These are phyloP conservation scores for Ctenoplectra terminalis DNA, from an alignment of 1,140 invertebrate genomes.

Conservation along the genomic window DNA sequence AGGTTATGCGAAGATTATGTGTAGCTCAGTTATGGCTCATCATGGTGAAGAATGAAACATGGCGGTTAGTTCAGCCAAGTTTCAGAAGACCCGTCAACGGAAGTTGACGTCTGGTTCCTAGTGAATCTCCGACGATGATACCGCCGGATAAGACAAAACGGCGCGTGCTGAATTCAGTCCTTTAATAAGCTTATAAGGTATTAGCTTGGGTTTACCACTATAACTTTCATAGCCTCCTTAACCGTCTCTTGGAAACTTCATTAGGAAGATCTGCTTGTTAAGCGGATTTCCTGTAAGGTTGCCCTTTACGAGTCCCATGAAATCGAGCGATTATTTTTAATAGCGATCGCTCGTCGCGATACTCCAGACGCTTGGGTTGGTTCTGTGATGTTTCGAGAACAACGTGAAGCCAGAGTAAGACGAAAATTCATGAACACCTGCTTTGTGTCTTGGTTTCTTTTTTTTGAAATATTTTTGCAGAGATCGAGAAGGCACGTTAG, in stretches of 20 bases:
- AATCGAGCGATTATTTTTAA: slow-evolving; percentile 34
- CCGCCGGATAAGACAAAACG: neutral
- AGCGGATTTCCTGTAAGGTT: slow-evolving; percentile 32
- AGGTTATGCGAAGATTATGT: neutral
- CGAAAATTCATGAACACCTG: no score
- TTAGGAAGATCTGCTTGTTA: slow-evolving; percentile 37
- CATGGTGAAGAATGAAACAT: neutral
- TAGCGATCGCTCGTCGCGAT: neutral
- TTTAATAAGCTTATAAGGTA: slow-evolving; percentile 30
- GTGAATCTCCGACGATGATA: neutral
- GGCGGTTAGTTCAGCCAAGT: neutral
- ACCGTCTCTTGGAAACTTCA: slow-evolving; percentile 32
- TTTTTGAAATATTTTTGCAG: no score
- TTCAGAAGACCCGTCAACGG: neutral
- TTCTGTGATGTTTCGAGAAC: neutral
- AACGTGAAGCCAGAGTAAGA: neutral
- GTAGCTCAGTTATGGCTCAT: no score
- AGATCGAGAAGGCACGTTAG: no score
- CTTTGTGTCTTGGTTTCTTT: no score
- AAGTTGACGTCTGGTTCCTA: neutral
- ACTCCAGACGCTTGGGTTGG: neutral
- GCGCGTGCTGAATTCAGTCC: neutral
- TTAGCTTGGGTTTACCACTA: slow-evolving; percentile 10
- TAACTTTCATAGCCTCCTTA: slow-evolving; percentile 29
- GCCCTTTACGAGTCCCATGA: neutral